Conservation (phyloP, 1,140 invertebrate genomes). For the Caerostris extrusa region DNA sequence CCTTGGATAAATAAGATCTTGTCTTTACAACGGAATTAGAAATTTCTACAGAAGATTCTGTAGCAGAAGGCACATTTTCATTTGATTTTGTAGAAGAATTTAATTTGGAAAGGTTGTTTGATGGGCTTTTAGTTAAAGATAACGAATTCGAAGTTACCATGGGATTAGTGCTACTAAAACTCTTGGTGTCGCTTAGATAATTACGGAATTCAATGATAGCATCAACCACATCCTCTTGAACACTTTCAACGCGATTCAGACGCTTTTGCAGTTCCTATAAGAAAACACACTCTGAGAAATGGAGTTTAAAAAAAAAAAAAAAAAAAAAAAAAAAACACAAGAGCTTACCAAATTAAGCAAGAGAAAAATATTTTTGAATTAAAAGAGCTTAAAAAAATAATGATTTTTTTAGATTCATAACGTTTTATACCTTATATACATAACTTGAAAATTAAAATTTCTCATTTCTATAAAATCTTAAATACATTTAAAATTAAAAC, state of each 20-base stretch:
- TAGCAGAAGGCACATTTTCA: constrained; percentile 25
- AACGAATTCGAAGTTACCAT: neutral
- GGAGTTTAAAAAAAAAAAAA: neutral
- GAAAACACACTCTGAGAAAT: neutral
- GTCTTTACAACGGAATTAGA: neutral
- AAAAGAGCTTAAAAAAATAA: no score
- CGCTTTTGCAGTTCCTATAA: constrained; percentile 68
- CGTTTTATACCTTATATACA: no score
- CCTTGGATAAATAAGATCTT: constrained; percentile 38
- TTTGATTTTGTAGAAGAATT: neutral
- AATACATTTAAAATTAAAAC: no score
- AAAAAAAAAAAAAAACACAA: neutral
- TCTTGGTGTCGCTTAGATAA: constrained; percentile 36
- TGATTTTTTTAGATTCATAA: no score
- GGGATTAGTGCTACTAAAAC: neutral
- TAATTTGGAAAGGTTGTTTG: neutral
- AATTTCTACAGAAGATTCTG: constrained; percentile 40
- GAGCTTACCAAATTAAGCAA: no score
- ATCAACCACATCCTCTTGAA: constrained; percentile 71
- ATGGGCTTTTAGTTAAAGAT: neutral
- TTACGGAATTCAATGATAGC: constrained; percentile 60
- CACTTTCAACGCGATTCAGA: constrained; percentile 40
- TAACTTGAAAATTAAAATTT: no score
- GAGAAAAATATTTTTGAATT: no score
- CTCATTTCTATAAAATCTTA: no score